Evolutionary conservation across 2,888 invertebrate genomes (phyloP).

Genomic region (Schrankia costaestrigalis): DNA sequence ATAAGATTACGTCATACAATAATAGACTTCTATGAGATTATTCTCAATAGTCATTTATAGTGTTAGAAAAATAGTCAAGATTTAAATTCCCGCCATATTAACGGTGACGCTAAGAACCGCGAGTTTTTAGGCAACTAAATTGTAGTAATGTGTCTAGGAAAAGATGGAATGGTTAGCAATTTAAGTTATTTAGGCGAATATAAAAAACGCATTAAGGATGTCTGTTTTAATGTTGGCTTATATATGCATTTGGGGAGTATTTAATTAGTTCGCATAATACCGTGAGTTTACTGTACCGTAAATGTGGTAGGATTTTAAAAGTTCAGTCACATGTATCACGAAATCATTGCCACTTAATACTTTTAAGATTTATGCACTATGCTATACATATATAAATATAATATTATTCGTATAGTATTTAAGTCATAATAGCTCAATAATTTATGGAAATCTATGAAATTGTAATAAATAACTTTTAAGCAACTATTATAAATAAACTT

Average conservation of each 20-base stretch:
- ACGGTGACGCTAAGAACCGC: conserved; percentile 4
- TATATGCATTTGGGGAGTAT: too few relatives aligned
- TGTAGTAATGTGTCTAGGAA: conserved; percentile 5
- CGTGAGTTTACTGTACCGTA: too few relatives aligned
- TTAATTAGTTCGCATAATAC: too few relatives aligned
- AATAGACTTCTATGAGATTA: conserved; percentile 61
- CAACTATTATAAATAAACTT: conserved; percentile 47
- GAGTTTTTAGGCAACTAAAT: conserved; percentile 8
- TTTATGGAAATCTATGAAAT: conserved; percentile 57
- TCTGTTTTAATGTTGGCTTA: too few relatives aligned
- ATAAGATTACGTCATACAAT: conserved; percentile 62
- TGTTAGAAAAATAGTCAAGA: conserved; percentile 41
- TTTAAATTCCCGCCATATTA: conserved; percentile 16
- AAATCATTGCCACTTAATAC: conserved; percentile 51
- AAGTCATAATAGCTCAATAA: conserved; percentile 76
- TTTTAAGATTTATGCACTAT: conserved; percentile 64
- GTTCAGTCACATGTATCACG: conserved; percentile 43
- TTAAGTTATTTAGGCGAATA: conserved; percentile 4
- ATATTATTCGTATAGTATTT: conserved; percentile 37
- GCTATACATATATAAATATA: conserved; percentile 46
- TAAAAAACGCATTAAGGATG: too few relatives aligned
- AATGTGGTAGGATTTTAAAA: conserved; percentile 19
- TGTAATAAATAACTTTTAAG: conserved; percentile 65
- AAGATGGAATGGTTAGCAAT: conserved; percentile 10
- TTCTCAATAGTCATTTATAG: conserved; percentile 50